These are phyloP conservation scores for Himalopsyche phryganea DNA, from an alignment of 1,140 invertebrate genomes.

Conservation along the genomic window DNA sequence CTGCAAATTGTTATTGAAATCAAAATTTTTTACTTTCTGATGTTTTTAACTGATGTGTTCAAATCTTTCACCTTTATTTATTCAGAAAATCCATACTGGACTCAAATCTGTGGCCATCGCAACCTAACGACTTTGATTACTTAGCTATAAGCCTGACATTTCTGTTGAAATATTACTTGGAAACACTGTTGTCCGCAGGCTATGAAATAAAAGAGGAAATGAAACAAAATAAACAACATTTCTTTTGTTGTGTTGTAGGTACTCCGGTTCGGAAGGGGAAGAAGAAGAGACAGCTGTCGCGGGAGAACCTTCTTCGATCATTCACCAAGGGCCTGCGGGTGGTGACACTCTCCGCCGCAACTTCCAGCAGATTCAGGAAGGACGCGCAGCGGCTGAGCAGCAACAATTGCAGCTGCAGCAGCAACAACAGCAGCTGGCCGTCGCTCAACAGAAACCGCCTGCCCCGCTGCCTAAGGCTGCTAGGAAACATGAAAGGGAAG, in stretches of 20 bases:
- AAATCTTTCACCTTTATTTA: too few relatives aligned
- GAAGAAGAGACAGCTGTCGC: constrained; percentile 81
- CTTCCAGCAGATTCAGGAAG: constrained; percentile 96
- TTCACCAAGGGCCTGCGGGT: constrained; percentile 73
- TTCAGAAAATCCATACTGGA: too few relatives aligned
- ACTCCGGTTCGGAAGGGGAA: constrained; percentile 85
- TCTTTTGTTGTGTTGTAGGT: constrained; percentile 55
- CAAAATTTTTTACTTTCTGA: too few relatives aligned
- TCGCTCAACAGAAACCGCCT: constrained; percentile 37
- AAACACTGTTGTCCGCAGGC: too few relatives aligned
- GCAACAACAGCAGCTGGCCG: constrained; percentile 50
- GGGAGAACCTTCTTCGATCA: constrained; percentile 85
- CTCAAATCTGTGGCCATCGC: too few relatives aligned
- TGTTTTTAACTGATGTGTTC: too few relatives aligned
- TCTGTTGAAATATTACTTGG: too few relatives aligned
- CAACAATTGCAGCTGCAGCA: constrained; percentile 38
- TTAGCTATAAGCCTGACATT: too few relatives aligned
- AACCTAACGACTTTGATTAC: too few relatives aligned
- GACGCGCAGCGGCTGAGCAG: constrained; percentile 57
- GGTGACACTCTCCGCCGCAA: constrained; percentile 90
- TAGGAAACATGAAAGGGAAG: constrained; percentile 52
- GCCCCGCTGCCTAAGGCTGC: constrained; percentile 56
- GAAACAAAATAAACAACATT: background rate
- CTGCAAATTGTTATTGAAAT: too few relatives aligned
- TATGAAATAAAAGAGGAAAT: too few relatives aligned